A percentile compares a stretch with the other conserved stretches of the same genome.
Conservation (phyloP, 53 echinoderm and acorn worm species). For the Actinopyga echinites region DNA sequence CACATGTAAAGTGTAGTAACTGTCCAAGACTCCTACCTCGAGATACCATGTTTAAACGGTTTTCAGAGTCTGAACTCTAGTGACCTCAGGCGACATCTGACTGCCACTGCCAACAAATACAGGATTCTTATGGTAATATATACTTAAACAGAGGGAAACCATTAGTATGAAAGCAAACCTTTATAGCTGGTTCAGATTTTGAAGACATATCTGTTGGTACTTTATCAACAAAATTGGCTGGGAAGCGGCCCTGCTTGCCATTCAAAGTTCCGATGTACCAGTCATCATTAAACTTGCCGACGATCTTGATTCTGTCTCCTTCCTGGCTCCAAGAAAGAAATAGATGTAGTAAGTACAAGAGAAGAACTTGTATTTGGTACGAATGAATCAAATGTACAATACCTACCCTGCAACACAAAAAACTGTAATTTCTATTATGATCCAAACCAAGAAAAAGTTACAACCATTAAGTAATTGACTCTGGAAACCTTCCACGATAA, state of each 20-base stretch:
- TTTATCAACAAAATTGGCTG: slow-evolving; percentile 80
- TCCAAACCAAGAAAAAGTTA: no score
- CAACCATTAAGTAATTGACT: no score
- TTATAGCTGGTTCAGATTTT: slow-evolving; percentile 16
- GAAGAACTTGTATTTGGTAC: not conserved
- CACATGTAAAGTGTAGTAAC: no score
- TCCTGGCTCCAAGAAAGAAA: slow-evolving; percentile 47
- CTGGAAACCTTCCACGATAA: no score
- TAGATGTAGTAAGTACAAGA: not conserved
- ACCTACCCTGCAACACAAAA: not conserved
- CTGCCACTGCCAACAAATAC: no score
- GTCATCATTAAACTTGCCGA: slow-evolving; percentile 71
- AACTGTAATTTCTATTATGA: not conserved
- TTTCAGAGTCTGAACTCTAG: not conserved
- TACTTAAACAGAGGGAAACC: no score
- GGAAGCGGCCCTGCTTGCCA: slow-evolving; percentile 83
- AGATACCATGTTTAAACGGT: not conserved
- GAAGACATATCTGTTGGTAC: slow-evolving; percentile 71
- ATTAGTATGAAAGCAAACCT: not conserved
- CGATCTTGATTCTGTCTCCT: slow-evolving; percentile 78
- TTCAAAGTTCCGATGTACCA: slow-evolving; percentile 84
- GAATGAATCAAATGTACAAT: not conserved
- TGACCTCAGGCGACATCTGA: no score
- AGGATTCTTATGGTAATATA: no score
- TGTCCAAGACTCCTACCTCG: not conserved